Percentiles rank a stretch among this genome's conserved stretches.
phyloP scores from a whole-genome alignment of 2,888 invertebrate species.

The Acanthopleura granulata region DNA sequence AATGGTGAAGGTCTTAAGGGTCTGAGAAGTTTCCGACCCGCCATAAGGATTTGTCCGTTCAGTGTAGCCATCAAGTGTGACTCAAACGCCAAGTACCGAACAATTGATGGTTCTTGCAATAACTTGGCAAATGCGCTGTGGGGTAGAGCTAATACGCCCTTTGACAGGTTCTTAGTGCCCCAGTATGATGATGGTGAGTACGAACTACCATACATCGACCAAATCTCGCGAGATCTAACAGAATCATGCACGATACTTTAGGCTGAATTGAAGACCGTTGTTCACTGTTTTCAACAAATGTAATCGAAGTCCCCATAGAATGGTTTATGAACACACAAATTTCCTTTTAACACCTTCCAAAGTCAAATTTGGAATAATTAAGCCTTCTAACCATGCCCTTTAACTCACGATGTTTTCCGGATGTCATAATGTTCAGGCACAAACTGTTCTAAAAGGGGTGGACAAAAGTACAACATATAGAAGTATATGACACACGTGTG shows the following conservation, averaged over 20 bases:
- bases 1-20: not conserved
- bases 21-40: not conserved
- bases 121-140: constrained; percentile 21
- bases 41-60: not conserved
- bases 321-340: not conserved
- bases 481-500: too few relatives aligned
- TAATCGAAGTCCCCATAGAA: not conserved
- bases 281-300: too few relatives aligned
- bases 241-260: too few relatives aligned
- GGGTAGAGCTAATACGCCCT: constrained; percentile 22
- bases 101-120: constrained; percentile 24
- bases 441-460: too few relatives aligned
- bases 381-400: too few relatives aligned
- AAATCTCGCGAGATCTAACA: too few relatives aligned
- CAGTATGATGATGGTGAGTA: constrained; percentile 24
- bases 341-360: too few relatives aligned
- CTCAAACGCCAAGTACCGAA: constrained; percentile 16
- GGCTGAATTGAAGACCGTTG: too few relatives aligned
- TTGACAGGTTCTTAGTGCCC: constrained; percentile 17
- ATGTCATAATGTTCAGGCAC: too few relatives aligned
- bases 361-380: too few relatives aligned
- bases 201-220: not conserved
- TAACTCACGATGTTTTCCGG: too few relatives aligned
- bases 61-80: constrained; percentile 3
- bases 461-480: too few relatives aligned